phyloP scores from a whole-genome alignment of 2,888 invertebrate species.

The Smittia aterrima region DNA sequence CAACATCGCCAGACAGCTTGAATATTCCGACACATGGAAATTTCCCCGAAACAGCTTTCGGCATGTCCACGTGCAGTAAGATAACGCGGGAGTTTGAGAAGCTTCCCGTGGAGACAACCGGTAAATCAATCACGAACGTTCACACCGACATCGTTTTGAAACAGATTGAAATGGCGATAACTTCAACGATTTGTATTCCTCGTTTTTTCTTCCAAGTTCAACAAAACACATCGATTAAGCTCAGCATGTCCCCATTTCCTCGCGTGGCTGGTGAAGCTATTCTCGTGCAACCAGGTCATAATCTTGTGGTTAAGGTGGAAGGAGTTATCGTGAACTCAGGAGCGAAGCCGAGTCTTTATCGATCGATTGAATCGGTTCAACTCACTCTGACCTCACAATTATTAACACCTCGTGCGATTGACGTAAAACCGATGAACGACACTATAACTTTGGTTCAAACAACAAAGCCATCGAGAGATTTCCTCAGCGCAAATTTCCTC shows the following conservation, averaged over 20 bases:
- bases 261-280: conserved; percentile 78
- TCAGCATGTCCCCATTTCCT: conserved; percentile 79
- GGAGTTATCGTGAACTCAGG: conserved; percentile 79
- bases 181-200: conserved; percentile 67
- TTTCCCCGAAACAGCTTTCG: conserved; percentile 50
- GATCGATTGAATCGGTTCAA: conserved; percentile 69
- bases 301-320: conserved; percentile 88
- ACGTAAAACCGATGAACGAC: conserved; percentile 47
- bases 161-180: conserved; percentile 62
- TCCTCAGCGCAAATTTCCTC: conserved; percentile 90
- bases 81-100: conserved; percentile 50
- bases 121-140: conserved; percentile 52
- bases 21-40: conserved; percentile 50
- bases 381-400: conserved; percentile 68
- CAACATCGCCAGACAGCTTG: conserved; percentile 52
- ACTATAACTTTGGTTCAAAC: conserved; percentile 68
- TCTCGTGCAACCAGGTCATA: conserved; percentile 76
- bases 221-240: conserved; percentile 76
- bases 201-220: conserved; percentile 81
- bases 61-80: conserved; percentile 48
- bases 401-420: conserved; percentile 53
- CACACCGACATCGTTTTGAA: conserved; percentile 61
- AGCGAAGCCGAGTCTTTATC: conserved; percentile 64
- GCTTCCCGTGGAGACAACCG: conserved; percentile 49
- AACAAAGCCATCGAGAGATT: conserved; percentile 87